phyloP scores from a whole-genome alignment of 1,140 invertebrate genomes.

The Lepidotrigona ventralis region DNA sequence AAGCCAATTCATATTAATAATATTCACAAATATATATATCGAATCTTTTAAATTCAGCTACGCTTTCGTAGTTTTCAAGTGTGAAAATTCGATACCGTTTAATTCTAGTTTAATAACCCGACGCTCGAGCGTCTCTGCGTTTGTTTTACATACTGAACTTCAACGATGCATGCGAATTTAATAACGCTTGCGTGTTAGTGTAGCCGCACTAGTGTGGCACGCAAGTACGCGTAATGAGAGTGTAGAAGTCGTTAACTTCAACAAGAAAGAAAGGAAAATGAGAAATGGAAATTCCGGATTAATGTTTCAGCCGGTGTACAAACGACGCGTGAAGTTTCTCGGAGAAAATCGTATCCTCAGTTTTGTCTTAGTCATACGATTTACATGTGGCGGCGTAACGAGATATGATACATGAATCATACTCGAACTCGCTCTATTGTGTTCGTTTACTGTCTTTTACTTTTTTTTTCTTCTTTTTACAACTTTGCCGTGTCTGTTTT shows the following conservation, averaged over 20 bases:
- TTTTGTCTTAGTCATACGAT: constrained; percentile 13
- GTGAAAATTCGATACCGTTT: too few relatives aligned
- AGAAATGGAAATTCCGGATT: background rate
- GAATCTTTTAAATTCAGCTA: too few relatives aligned
- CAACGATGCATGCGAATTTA: background rate
- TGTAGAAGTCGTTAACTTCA: background rate
- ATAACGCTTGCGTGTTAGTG: background rate
- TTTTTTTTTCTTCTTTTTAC: background rate
- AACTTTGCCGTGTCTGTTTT: background rate
- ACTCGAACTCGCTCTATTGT: constrained; percentile 3
- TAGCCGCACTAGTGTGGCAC: too few relatives aligned
- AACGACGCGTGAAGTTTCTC: background rate
- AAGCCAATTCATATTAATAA: too few relatives aligned
- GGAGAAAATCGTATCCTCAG: background rate
- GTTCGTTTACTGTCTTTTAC: background rate
- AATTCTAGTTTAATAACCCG: too few relatives aligned
- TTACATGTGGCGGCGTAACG: constrained; percentile 6
- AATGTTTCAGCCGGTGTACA: background rate
- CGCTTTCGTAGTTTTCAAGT: too few relatives aligned
- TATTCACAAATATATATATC: too few relatives aligned
- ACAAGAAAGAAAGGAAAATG: too few relatives aligned
- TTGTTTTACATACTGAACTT: background rate
- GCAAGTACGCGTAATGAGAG: background rate
- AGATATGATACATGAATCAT: constrained; percentile 23
- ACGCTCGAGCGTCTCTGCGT: background rate